These are phyloP conservation scores for Glareola pratincola DNA, from an alignment of 2,113 vertebrate species.

Conservation along the genomic window DNA sequence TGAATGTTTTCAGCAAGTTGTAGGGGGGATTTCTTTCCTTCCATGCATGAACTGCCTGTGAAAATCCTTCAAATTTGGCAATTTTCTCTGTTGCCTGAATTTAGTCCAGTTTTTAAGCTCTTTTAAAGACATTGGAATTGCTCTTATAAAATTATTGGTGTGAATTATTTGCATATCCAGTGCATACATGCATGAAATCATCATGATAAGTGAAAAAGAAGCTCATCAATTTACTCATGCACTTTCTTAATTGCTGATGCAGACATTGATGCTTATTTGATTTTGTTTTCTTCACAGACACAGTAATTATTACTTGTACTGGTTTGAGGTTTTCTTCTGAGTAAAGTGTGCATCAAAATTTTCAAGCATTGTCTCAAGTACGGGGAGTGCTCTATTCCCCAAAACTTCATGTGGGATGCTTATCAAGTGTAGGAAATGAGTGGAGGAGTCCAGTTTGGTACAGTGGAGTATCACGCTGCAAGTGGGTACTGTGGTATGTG, in stretches of 20 bases:
- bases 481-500: not conserved
- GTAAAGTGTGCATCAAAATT: not conserved
- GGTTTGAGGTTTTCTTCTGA: not conserved
- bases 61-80: not conserved
- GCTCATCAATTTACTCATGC: not conserved
- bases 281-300: not conserved
- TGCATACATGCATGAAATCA: not conserved
- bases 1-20: not conserved
- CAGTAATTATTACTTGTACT: not conserved
- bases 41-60: not conserved
- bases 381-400: accelerated
- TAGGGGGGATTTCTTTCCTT: not conserved
- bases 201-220: not conserved
- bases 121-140: not conserved
- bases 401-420: not conserved
- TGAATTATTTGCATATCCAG: not conserved
- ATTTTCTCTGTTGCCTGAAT: not conserved
- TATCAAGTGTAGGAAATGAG: not conserved
- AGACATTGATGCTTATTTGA: not conserved
- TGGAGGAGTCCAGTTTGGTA: not conserved
- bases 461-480: not conserved
- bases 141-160: not conserved
- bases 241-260: not conserved
- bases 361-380: not conserved
- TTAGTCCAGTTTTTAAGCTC: not conserved